Percentiles rank a stretch among this genome's conserved stretches.
Evolutionary conservation across 2,113 vertebrate species (phyloP).

Genomic region (western clawed frog (Xenopus tropicalis)): DNA sequence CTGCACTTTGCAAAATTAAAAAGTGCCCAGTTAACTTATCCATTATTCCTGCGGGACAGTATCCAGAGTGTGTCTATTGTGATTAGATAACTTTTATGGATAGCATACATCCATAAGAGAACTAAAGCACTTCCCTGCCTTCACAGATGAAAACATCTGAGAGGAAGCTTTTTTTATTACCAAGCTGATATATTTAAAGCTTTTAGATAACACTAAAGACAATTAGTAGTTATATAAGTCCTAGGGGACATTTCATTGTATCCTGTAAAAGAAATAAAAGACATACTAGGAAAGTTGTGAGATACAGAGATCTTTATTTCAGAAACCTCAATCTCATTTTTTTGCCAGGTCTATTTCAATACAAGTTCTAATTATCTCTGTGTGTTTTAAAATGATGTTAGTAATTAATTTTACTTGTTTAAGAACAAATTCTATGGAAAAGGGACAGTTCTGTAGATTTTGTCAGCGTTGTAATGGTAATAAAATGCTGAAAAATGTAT

Average conservation of each 20-base stretch:
- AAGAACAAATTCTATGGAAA: too few species aligned
- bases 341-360: too few species aligned
- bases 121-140: background rate
- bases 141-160: background rate
- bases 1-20: slow-evolving; percentile 76
- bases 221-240: slow-evolving; percentile 10
- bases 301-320: background rate
- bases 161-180: background rate
- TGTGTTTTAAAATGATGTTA: too few species aligned
- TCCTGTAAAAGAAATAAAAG: slow-evolving; percentile 1
- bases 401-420: too few species aligned
- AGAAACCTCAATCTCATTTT: background rate
- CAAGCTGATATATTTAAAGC: background rate
- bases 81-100: slow-evolving; percentile 63
- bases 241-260: background rate
- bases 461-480: too few species aligned
- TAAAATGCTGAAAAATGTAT: too few species aligned
- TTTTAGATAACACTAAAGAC: background rate
- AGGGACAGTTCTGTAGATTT: too few species aligned
- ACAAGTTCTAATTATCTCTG: too few species aligned
- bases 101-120: slow-evolving; percentile 46
- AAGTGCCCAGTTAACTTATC: slow-evolving; percentile 69
- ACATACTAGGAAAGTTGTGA: too few species aligned
- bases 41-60: slow-evolving; percentile 69
- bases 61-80: slow-evolving; percentile 62